Evolutionary conservation across 2,888 invertebrate species (phyloP).

Genomic region (Microplitis deprimator): DNA sequence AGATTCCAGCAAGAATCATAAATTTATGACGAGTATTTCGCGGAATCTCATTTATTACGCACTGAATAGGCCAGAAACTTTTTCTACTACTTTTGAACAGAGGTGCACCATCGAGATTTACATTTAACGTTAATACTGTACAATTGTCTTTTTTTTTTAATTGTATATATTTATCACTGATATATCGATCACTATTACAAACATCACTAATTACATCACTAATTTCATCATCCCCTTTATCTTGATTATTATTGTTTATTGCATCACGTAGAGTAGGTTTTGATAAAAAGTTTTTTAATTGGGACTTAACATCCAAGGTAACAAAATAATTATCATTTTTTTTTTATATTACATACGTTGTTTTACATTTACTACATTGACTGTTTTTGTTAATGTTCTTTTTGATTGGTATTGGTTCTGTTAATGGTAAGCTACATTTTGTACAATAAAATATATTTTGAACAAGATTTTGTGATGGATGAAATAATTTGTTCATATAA

Average conservation of each 20-base stretch:
- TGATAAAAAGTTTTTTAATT: not conserved
- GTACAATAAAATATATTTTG: too few relatives aligned
- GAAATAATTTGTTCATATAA: too few relatives aligned
- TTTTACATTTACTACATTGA: slow-evolving; percentile 30
- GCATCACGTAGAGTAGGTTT: too few relatives aligned
- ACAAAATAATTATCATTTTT: slow-evolving; percentile 9
- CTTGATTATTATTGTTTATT: not conserved
- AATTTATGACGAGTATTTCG: slow-evolving; percentile 27
- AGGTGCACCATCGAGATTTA: slow-evolving; percentile 38
- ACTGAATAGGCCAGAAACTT: slow-evolving; percentile 37
- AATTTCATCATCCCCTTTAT: not conserved
- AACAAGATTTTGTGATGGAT: too few relatives aligned
- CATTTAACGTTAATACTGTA: slow-evolving; percentile 20
- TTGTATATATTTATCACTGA: not conserved
- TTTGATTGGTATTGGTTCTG: not conserved
- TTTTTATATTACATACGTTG: slow-evolving; percentile 16
- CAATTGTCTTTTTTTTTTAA: too few relatives aligned
- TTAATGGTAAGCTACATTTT: too few relatives aligned
- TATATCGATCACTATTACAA: slow-evolving; percentile 3
- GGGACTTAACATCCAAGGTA: not conserved
- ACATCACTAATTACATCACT: not conserved
- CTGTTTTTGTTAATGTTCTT: slow-evolving; percentile 20
- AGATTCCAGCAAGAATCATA: slow-evolving; percentile 36
- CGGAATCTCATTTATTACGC: slow-evolving; percentile 38
- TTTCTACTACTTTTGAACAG: slow-evolving; percentile 30